These are phyloP conservation scores for Mesocentrotus franciscanus DNA, from an alignment of 53 echinoderm and acorn worm species.

Conservation along the genomic window DNA sequence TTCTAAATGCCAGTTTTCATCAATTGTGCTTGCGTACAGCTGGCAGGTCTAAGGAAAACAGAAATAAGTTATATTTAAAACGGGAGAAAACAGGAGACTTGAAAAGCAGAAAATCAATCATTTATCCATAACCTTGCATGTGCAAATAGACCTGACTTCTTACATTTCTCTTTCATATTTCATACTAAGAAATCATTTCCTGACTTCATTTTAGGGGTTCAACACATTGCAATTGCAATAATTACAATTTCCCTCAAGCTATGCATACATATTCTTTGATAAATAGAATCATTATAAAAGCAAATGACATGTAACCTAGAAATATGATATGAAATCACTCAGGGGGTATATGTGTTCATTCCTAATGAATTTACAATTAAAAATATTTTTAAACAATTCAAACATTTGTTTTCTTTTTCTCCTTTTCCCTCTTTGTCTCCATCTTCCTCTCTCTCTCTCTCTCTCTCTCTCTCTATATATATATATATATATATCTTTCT, in stretches of 20 bases:
- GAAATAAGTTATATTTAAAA: constrained; percentile 26
- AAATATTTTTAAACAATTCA: background rate
- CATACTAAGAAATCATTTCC: background rate
- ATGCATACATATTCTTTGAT: background rate
- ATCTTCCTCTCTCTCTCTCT: background rate
- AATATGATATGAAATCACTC: background rate
- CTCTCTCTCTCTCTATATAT: background rate
- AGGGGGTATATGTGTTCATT: background rate
- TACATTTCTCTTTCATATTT: background rate
- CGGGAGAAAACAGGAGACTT: background rate
- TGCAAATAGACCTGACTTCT: constrained; percentile 10
- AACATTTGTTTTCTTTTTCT: background rate
- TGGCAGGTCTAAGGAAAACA: background rate
- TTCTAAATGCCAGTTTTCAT: constrained; percentile 47
- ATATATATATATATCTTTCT: too few relatives aligned
- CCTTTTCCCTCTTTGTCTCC: too few relatives aligned
- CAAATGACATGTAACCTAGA: background rate
- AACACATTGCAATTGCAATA: background rate
- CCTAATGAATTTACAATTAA: background rate
- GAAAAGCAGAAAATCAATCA: background rate
- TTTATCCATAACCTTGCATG: background rate
- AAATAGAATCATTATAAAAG: background rate
- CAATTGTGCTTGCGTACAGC: constrained; percentile 16
- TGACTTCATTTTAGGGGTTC: background rate
- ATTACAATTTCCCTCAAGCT: constrained; percentile 5